A percentile compares a stretch with the other conserved stretches of the same genome.
phyloP scores from a whole-genome alignment of 2,797 vertebrate species.

The Tachyglossus aculeatus region DNA sequence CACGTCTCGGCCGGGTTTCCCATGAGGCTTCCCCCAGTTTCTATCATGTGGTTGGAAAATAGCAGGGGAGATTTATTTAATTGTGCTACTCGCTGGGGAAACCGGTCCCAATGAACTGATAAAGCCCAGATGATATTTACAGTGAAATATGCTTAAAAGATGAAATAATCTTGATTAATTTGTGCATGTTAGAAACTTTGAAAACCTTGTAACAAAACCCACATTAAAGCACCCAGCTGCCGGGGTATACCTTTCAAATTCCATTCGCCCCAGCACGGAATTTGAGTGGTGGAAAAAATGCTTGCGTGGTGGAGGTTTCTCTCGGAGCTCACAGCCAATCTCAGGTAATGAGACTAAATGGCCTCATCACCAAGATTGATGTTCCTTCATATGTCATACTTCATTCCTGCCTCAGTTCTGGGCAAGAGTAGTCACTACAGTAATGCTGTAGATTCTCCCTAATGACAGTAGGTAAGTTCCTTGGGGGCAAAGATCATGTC shows the following conservation, averaged over 20 bases:
- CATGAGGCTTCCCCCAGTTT: background rate
- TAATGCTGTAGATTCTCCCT: too few species aligned
- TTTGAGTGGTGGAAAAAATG: background rate
- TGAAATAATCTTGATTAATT: constrained; percentile 35
- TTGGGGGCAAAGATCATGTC: too few species aligned
- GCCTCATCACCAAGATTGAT: too few species aligned
- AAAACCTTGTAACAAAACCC: constrained; percentile 9
- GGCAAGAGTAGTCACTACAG: too few species aligned
- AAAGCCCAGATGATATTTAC: background rate
- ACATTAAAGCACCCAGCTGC: constrained; percentile 48
- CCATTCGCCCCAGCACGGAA: background rate
- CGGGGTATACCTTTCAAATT: constrained; percentile 41
- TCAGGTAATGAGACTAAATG: too few species aligned
- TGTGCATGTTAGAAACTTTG: constrained; percentile 32
- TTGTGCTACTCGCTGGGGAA: background rate
- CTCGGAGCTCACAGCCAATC: too few species aligned
- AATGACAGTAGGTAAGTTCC: too few species aligned
- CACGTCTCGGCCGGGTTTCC: background rate
- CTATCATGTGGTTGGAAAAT: constrained; percentile 32
- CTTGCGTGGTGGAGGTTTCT: background rate
- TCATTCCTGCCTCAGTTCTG: too few species aligned
- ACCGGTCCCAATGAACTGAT: constrained; percentile 8
- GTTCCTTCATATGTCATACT: too few species aligned
- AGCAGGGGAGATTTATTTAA: background rate
- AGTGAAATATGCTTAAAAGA: too few species aligned